A percentile compares a stretch with the other conserved stretches of the same genome.
Evolutionary conservation across 2,113 vertebrate species (phyloP).

Genomic region (Corydoras maculifer): DNA sequence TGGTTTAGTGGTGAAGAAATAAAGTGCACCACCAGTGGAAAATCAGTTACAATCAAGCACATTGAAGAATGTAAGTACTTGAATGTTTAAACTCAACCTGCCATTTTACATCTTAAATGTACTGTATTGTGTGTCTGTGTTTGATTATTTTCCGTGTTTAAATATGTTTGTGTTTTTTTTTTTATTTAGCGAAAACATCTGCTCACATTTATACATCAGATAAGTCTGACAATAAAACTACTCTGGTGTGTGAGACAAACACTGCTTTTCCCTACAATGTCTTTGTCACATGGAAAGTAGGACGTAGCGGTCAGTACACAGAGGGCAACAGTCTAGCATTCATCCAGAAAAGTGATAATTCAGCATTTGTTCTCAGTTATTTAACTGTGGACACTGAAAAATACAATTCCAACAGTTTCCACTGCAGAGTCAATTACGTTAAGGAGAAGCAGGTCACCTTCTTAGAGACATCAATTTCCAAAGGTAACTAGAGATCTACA

Average conservation of each 20-base stretch:
- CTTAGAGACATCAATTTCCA: too few species aligned
- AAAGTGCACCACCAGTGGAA: not conserved
- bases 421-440: too few species aligned
- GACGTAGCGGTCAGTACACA: not conserved
- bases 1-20: constrained; percentile 6
- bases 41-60: not conserved
- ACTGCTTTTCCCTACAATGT: constrained; percentile 5
- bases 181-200: not conserved
- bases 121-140: too few species aligned
- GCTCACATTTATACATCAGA: not conserved
- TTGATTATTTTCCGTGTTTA: not conserved
- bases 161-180: not conserved
- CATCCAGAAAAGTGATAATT: not conserved
- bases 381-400: too few species aligned
- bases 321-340: not conserved
- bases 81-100: not conserved
- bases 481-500: too few species aligned
- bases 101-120: too few species aligned
- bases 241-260: constrained; percentile 25
- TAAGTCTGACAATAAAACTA: not conserved
- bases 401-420: too few species aligned
- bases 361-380: too few species aligned
- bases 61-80: not conserved
- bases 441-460: too few species aligned
- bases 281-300: constrained; percentile 22